Base-by-base conservation (phyloP, 2,113 vertebrate species). In the Bujurquina vittata region DNA sequence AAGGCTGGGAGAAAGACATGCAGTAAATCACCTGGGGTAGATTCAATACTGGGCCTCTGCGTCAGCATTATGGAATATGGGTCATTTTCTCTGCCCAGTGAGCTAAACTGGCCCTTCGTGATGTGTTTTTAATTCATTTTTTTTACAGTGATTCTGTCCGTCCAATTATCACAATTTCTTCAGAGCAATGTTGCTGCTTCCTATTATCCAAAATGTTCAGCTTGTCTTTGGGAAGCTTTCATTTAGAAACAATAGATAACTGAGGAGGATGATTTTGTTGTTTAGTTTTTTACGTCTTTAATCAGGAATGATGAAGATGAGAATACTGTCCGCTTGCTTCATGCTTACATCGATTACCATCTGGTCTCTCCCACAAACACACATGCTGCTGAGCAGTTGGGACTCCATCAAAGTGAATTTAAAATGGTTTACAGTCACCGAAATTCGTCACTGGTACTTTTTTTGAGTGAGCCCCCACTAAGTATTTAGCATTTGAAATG, bases 391-490 rank as follows among this genome's bases (percentile, higher is more conserved):
- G 56, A 54, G 43, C 33, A 76, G 73, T 65, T 87, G 77, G 73
- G n/a, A 78, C 55, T 4, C 1, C 23, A 77, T 85, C 79, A 86
- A 61, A 81, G 73, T 52, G 78, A 75, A 84, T 78, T 37, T 14
- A 55, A 82, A 91, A 86, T 26, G 4, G 15, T 83, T 52, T 46
- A 10, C 33, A 58, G 22, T 80, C 57, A 76, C 29, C 57, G 4
- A 74, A 79, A 80, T 80, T 43, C 52, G n/a, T 84, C 46, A 57
- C 33, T 55, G 15, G 29, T 56, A 35, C 59, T 58, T 14, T 23
- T n/a, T 31, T 10, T 11, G 4, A 83, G 10, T 43, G 17, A 74
- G 33, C 65, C 4, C n/a, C 55, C 43, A 52, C 23, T 20, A 31
- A 46, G 9, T 11, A 56, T 43, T 57, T 49, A 52, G 10, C 17